Evolutionary conservation across 2,113 vertebrate genomes (phyloP).

Genomic region (Sciurus niger): DNA sequence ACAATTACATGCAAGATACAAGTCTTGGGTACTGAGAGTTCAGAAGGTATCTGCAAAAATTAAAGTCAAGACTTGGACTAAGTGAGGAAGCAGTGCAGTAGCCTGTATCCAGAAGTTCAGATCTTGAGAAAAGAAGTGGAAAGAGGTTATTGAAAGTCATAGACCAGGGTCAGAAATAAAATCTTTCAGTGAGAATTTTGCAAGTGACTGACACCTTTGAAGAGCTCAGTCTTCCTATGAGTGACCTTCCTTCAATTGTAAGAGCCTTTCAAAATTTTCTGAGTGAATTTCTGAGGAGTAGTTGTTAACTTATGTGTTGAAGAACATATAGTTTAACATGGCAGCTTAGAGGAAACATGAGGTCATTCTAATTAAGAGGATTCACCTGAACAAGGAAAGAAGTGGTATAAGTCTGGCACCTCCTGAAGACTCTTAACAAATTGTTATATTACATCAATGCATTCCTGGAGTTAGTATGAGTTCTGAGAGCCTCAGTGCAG

Average conservation of each 20-base stretch:
- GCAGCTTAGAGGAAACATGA: background rate
- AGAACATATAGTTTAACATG: constrained; percentile 12
- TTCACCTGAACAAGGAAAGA: constrained; percentile 8
- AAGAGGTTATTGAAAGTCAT: background rate
- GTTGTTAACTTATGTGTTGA: constrained; percentile 44
- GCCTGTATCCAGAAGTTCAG: background rate
- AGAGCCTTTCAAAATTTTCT: constrained; percentile 29
- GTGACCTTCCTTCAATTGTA: constrained; percentile 21
- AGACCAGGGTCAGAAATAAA: background rate
- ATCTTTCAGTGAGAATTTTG: background rate
- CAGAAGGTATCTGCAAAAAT: background rate
- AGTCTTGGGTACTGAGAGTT: background rate
- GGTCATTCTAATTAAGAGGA: constrained; percentile 46
- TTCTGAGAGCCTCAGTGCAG: background rate
- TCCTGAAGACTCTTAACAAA: constrained; percentile 29
- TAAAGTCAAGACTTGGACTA: background rate
- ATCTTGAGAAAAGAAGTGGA: background rate
- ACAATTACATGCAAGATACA: background rate
- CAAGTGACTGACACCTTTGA: constrained; percentile 18
- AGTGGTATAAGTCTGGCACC: background rate
- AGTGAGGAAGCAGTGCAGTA: background rate
- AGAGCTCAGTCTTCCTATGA: background rate
- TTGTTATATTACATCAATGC: background rate
- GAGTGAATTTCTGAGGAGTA: background rate
- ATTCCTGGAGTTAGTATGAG: background rate